phyloP scores from a whole-genome alignment of 2,888 invertebrate genomes.

The Homarus gammarus region DNA sequence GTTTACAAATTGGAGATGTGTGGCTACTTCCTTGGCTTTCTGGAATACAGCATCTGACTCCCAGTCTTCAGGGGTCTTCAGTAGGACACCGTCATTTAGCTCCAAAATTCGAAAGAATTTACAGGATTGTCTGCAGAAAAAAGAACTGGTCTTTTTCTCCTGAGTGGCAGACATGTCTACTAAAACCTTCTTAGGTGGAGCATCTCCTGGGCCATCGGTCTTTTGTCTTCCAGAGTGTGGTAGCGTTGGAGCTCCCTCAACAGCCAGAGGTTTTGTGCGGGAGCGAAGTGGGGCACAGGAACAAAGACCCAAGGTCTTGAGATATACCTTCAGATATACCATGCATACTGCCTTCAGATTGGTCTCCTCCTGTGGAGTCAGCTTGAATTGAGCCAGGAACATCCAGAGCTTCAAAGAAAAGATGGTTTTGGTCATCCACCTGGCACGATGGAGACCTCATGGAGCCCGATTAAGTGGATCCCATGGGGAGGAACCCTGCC shows the following conservation, averaged over 20 bases:
- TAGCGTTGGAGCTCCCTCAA: too few relatives aligned
- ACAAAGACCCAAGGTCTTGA: background rate
- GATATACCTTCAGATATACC: background rate
- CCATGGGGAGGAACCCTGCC: conserved; percentile 24
- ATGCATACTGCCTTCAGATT: conserved; percentile 11
- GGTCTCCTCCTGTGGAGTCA: background rate
- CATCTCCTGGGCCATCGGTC: background rate
- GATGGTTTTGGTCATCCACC: conserved; percentile 13
- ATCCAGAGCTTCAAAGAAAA: conserved; percentile 24
- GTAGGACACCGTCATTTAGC: background rate
- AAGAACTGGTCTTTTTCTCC: too few relatives aligned
- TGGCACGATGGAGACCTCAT: conserved; percentile 11
- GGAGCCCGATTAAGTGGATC: conserved; percentile 3
- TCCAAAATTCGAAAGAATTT: conserved; percentile 17
- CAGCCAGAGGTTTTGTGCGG: too few relatives aligned
- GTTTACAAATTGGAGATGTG: conserved; percentile 14
- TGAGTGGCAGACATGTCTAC: too few relatives aligned
- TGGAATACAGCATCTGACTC: background rate
- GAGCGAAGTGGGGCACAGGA: background rate
- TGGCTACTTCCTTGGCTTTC: conserved; percentile 19
- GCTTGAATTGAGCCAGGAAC: conserved; percentile 23
- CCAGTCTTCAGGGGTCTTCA: conserved; percentile 15
- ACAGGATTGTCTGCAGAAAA: conserved; percentile 1
- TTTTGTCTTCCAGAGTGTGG: too few relatives aligned
- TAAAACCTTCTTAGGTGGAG: background rate